Evolutionary conservation across 2,888 invertebrate species (phyloP).

Genomic region (Drosophila seclusa): DNA sequence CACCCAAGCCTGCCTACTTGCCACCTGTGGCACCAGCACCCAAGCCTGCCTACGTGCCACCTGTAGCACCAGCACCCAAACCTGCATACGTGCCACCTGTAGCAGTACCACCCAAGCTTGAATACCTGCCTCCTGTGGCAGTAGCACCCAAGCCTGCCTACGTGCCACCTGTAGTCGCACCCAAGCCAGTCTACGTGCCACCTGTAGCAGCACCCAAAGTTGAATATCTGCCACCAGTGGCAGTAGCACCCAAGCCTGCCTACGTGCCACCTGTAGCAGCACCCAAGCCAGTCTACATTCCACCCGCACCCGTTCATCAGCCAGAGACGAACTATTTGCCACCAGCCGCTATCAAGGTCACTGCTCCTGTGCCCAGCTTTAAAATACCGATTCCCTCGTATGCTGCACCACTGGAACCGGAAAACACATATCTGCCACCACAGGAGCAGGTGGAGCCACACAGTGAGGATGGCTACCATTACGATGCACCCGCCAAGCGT

Average conservation of each 20-base stretch:
- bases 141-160: slow-evolving; percentile 31
- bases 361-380: slow-evolving; percentile 37
- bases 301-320: slow-evolving; percentile 55
- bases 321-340: slow-evolving; percentile 57
- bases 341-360: slow-evolving; percentile 28
- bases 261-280: slow-evolving; percentile 26
- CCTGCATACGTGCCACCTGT: slow-evolving; percentile 36
- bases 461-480: slow-evolving; percentile 77
- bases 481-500: slow-evolving; percentile 62
- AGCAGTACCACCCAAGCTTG: slow-evolving; percentile 22
- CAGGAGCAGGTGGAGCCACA: slow-evolving; percentile 61
- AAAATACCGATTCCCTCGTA: slow-evolving; percentile 82
- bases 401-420: slow-evolving; percentile 77
- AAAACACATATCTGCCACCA: slow-evolving; percentile 67
- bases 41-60: slow-evolving; percentile 50
- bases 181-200: slow-evolving; percentile 31
- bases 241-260: slow-evolving; percentile 35
- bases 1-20: slow-evolving; percentile 44
- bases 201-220: slow-evolving; percentile 27
- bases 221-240: slow-evolving; percentile 49
- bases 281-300: slow-evolving; percentile 46
- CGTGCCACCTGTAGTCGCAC: slow-evolving; percentile 43
- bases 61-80: slow-evolving; percentile 18
- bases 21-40: slow-evolving; percentile 47
- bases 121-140: slow-evolving; percentile 54